Conservation (phyloP, 2,797 vertebrate species). For the Alectoris magna region DNA sequence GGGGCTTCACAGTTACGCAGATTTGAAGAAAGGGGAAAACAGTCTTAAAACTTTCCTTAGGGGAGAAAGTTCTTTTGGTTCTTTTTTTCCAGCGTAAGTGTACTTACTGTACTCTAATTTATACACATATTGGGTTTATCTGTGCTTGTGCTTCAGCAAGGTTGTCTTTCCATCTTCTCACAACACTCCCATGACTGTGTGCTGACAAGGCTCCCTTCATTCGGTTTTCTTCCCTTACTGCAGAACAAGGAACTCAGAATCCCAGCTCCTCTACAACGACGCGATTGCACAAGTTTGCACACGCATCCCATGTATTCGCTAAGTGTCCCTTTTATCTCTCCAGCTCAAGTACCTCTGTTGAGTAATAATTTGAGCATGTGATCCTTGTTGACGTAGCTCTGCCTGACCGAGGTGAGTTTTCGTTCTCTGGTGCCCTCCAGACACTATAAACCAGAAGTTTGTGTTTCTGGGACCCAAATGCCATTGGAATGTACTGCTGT, state of each 20-base stretch:
- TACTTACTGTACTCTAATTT: neutral
- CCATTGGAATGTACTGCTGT: neutral
- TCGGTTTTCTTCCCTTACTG: neutral
- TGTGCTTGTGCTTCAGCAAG: neutral
- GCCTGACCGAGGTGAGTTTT: neutral
- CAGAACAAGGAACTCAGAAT: neutral
- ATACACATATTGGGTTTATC: neutral
- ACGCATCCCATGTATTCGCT: neutral
- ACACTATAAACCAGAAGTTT: constrained; percentile 17
- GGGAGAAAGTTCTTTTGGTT: neutral
- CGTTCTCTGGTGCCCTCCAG: constrained; percentile 1
- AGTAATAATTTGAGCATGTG: constrained; percentile 12
- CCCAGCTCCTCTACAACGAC: neutral
- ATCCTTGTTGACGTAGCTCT: constrained; percentile 38
- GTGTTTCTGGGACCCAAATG: neutral
- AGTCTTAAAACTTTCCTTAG: neutral
- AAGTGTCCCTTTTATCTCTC: constrained; percentile 11
- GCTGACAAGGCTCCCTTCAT: neutral
- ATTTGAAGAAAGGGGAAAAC: neutral
- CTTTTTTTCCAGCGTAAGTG: neutral
- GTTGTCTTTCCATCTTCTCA: neutral
- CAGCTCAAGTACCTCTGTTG: constrained; percentile 35
- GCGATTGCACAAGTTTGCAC: neutral
- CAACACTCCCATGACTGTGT: neutral
- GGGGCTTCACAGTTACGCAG: neutral